These are phyloP conservation scores for Globodera rostochiensis DNA, from an alignment of 1,140 invertebrate species.

Conservation along the genomic window DNA sequence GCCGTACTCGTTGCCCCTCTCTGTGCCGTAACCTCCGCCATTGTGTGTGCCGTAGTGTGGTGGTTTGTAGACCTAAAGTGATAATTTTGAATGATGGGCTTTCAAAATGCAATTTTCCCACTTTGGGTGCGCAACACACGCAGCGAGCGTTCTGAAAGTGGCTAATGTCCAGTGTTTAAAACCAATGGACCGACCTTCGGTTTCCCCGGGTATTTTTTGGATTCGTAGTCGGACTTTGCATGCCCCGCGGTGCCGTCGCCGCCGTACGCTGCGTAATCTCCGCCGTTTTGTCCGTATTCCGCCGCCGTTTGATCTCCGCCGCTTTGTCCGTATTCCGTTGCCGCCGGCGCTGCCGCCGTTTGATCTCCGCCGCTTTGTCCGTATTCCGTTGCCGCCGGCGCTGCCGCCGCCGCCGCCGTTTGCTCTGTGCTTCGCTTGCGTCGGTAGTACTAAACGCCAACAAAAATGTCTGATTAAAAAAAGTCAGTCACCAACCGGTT, in stretches of 20 bases:
- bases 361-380: neutral
- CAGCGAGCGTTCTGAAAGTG: slow-evolving; percentile 23
- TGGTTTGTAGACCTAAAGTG: neutral
- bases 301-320: neutral
- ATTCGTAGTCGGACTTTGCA: neutral
- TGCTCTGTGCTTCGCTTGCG: slow-evolving; percentile 8
- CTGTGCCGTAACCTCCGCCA: neutral
- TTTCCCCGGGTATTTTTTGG: neutral
- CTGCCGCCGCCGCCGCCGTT: neutral
- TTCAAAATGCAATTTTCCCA: neutral
- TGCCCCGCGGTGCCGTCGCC: slow-evolving; percentile 1
- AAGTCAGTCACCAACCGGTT: neutral
- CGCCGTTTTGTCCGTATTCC: neutral
- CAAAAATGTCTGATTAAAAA: neutral
- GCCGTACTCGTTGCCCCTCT: neutral
- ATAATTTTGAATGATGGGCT: neutral
- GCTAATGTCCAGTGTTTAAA: neutral
- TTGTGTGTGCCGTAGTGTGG: neutral
- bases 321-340: neutral
- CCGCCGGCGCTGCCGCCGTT: neutral
- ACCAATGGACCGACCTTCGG: neutral
- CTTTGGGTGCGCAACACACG: slow-evolving; percentile 24
- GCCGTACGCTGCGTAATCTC: neutral
- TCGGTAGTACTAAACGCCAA: slow-evolving; percentile 15
- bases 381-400: neutral